Percentiles rank a stretch among this genome's conserved stretches.
phyloP scores from a whole-genome alignment of 2,113 vertebrate genomes.

The Dasyurus viverrinus region DNA sequence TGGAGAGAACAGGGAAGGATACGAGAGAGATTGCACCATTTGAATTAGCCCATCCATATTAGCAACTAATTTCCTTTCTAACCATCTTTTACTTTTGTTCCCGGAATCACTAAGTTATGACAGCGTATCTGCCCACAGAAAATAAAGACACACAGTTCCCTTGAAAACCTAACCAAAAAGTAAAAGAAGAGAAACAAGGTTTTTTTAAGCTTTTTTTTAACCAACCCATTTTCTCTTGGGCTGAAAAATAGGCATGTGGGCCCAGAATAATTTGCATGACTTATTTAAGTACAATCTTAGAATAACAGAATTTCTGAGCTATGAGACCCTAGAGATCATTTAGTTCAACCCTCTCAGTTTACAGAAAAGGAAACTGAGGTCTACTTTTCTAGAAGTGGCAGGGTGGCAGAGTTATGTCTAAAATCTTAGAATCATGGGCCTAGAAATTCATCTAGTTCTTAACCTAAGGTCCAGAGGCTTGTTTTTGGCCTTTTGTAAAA shows the following conservation, averaged over 20 bases:
- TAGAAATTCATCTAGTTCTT: not conserved
- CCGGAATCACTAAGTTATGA: not conserved
- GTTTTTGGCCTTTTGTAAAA: not conserved
- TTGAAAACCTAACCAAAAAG: not conserved
- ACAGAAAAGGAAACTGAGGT: not conserved
- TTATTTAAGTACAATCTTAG: not conserved
- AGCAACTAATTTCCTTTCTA: not conserved
- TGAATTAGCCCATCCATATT: not conserved
- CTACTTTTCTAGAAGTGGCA: not conserved
- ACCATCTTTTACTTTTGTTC: not conserved
- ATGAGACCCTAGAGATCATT: not conserved
- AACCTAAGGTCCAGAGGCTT: not conserved
- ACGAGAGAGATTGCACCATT: not conserved
- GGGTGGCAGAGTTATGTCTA: not conserved
- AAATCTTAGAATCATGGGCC: not conserved
- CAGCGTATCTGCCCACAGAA: not conserved
- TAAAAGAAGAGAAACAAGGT: not conserved
- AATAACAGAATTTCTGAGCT: not conserved
- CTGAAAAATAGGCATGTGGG: conserved; percentile 1
- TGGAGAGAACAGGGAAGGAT: not conserved
- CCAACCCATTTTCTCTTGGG: conserved; percentile 3
- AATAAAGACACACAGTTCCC: not conserved
- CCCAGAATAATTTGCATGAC: conserved; percentile 1
- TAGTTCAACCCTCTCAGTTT: not conserved
- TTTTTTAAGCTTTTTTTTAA: not conserved